Base-by-base conservation (phyloP, 1,140 invertebrate genomes). In the Periplaneta americana region DNA sequence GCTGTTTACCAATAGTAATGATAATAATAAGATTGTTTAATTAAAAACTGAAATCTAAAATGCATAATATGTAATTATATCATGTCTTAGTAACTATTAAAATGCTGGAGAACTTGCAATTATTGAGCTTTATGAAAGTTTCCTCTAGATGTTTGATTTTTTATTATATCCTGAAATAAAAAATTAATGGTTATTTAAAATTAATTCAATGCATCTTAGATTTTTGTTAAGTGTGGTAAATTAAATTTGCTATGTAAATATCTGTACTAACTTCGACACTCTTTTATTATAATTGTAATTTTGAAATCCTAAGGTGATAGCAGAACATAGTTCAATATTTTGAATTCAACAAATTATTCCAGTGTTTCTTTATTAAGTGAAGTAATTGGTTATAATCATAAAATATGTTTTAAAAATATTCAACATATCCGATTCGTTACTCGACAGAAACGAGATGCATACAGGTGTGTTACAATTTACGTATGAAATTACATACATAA, bases 211-310 rank as follows among this genome's bases (percentile, higher is more conserved):
- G 75, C 75, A 77, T 77, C 75, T 77, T 77, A 77, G 75, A 33
- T 77, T 77, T 77, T 34, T 34, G 31, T 77, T 6, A 77, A 34
- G 32, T 77, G 35, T 77, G 75, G 75, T 77, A 77, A 77, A 77
- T 77, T 34, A 77, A 77, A 77, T 77, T 77, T 77, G 75, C 75
- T 77, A 33, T 77, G 75, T 77, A 77, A 18, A 77, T 77, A 77
- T 66, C 48, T 66, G 22, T 66, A 66, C 48, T 66, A 66, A 66
- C 48, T 66, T 3, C 22, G 22, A 66, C 48, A 66, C 48, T 57
- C 48, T 66, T 66, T 66, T 66, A 66, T 66, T 66, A 66, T 66
- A 66, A 66, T 66, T 66, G 48, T 66, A 66, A n/a, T 28, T 66
- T 22, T 66, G 48, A 13, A 66, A 28, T 28, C 22, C 48, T 66